These are phyloP conservation scores for Spatula versicolor DNA, from an alignment of 2,797 vertebrate genomes.

Conservation along the genomic window DNA sequence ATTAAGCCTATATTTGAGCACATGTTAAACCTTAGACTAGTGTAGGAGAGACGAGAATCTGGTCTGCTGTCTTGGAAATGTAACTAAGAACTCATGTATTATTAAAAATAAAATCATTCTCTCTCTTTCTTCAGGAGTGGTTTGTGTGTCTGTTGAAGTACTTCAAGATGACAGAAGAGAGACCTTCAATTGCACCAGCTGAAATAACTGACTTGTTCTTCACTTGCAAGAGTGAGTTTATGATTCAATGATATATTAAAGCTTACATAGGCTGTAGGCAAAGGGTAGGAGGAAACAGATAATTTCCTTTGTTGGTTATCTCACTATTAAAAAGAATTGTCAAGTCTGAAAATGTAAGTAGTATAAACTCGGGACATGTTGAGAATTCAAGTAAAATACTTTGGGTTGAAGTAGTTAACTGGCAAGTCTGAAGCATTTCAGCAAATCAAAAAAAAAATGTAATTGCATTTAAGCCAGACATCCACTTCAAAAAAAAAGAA, in stretches of 20 bases:
- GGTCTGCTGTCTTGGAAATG: background rate
- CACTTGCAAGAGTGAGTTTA: constrained; percentile 6
- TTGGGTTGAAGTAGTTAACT: background rate
- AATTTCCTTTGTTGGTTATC: background rate
- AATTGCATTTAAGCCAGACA: background rate
- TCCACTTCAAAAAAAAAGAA: background rate
- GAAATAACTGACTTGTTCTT: constrained; percentile 32
- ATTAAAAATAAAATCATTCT: background rate
- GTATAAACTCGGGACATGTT: background rate
- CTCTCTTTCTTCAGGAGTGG: background rate
- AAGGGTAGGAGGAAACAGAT: constrained; percentile 4
- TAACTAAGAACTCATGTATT: background rate
- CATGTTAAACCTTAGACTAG: background rate
- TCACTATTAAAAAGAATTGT: background rate
- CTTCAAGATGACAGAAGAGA: background rate
- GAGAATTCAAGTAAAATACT: constrained; percentile 6
- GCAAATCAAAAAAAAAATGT: background rate
- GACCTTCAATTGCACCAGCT: background rate
- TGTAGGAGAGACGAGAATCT: background rate
- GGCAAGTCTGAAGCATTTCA: constrained; percentile 7
- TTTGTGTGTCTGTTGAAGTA: background rate
- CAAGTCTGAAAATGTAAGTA: background rate
- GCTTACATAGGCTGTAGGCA: background rate
- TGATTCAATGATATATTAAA: background rate
- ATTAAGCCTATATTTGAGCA: background rate